These are phyloP conservation scores for Coracias cyanogaster DNA, from an alignment of 2,797 vertebrate genomes.

Conservation along the genomic window DNA sequence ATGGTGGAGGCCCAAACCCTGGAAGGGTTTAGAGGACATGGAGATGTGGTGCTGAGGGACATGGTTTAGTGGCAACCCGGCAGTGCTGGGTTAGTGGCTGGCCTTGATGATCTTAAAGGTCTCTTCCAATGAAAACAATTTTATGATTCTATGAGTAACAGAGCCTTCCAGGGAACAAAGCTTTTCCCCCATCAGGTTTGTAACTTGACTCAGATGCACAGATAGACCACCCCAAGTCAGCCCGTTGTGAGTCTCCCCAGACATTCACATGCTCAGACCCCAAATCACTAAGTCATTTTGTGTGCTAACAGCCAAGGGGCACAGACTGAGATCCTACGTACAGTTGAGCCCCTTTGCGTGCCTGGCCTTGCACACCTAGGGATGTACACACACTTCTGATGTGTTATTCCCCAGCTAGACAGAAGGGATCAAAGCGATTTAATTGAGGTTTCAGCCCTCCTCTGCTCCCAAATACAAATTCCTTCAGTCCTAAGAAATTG, in stretches of 20 bases:
- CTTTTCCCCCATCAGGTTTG: neutral
- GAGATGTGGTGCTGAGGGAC: too few relatives aligned
- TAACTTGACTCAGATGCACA: neutral
- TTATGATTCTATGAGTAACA: neutral
- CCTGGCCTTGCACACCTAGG: rapidly evolving
- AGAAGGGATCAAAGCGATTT: neutral
- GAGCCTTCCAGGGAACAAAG: neutral
- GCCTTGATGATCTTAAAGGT: neutral
- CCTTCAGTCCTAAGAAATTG: neutral
- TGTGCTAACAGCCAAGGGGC: neutral
- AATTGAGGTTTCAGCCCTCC: neutral
- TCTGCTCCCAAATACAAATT: neutral
- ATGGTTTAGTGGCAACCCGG: too few relatives aligned
- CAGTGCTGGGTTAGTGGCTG: too few relatives aligned
- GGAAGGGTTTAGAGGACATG: too few relatives aligned
- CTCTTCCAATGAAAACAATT: neutral
- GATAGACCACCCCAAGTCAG: neutral
- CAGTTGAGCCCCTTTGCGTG: rapidly evolving
- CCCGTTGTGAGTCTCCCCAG: neutral
- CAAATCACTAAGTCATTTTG: neutral
- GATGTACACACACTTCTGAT: rapidly evolving
- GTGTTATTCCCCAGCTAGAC: neutral
- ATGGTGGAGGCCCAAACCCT: too few relatives aligned
- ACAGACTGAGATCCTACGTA: rapidly evolving
- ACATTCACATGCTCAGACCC: rapidly evolving